These are phyloP conservation scores for Globia sparganii DNA, from an alignment of 2,888 invertebrate genomes.

Conservation along the genomic window DNA sequence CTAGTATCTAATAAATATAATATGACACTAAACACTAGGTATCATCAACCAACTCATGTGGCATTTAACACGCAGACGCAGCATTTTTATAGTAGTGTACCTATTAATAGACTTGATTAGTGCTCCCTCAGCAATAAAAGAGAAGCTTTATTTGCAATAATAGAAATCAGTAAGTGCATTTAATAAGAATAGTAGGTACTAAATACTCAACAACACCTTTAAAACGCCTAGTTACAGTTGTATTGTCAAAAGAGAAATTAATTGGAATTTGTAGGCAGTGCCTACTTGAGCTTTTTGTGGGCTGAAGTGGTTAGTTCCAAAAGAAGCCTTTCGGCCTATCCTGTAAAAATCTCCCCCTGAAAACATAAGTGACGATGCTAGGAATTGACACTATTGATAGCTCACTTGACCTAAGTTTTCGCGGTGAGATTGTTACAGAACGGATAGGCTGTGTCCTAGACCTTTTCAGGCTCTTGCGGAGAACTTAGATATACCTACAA, in stretches of 20 bases:
- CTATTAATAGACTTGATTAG: slow-evolving; percentile 7
- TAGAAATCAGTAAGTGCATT: slow-evolving; percentile 1
- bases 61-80: not conserved
- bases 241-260: not conserved
- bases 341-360: not conserved
- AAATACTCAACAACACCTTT: not conserved
- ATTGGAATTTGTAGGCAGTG: not conserved
- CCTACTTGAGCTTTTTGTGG: too few relatives aligned
- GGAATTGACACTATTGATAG: not conserved
- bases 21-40: not conserved
- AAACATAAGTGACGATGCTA: not conserved
- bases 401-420: not conserved
- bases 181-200: not conserved
- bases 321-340: not conserved
- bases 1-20: slow-evolving; percentile 21
- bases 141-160: not conserved
- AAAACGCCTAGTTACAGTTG: not conserved
- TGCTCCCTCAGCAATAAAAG: slow-evolving; percentile 6
- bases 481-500: not conserved
- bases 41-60: not conserved
- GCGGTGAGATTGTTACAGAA: not conserved
- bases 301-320: not conserved
- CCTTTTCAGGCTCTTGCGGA: not conserved
- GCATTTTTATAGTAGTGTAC: slow-evolving; percentile 16
- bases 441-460: not conserved